Base-by-base conservation (phyloP, 2,888 invertebrate species). In the Tortricodes alternella region DNA sequence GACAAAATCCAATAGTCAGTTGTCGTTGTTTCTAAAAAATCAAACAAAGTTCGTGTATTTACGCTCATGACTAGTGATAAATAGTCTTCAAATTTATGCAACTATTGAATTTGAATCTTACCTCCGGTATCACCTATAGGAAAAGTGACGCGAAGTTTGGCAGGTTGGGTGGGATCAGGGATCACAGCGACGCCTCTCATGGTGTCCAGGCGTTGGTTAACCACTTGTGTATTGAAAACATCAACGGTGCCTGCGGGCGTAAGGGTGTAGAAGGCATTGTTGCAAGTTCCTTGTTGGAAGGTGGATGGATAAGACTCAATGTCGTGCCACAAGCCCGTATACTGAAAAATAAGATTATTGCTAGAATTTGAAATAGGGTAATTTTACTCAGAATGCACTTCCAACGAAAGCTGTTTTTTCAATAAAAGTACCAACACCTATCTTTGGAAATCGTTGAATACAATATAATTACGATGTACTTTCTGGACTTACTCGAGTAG, bases 111-210 rank as follows among this genome's bases (percentile, higher is more conserved):
- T 5, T n/a, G 3, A 21, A n/a, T 18, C 53, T 46, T 32, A 53
- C 53, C 27, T n/a, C 44, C 11, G 7, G 46, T 46, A 13, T 37
- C 53, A 15, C n/a, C 39, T 13, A 39, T 90, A 23, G 92, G 91
- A 64, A 92, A 92, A 37, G 72, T 76, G 13, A 92, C 89, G 1
- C 72, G 68, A 29, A 92, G 71, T 72, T 90, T 92, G 4, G 88
- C 80, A 39, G 85, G 86, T 18, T 39, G 16, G 15, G 11, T 9
- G 7, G 32, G 8, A 46, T 81, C 81, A 15, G 78, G 69, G 24
- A 79, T 63, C 55, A 70, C 75, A 4, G 83, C 91, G 18, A 72
- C 69, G 4, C 92, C 92, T 60, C 84, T 84, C 58, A 91, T 88
- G 11, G 79, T 80, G 2, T 84, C 83, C 19, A 79, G 70, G 1